A percentile compares a stretch with the other conserved stretches of the same genome.
Conservation (phyloP, 2,113 vertebrate genomes). For the Neodon shergylaensis region DNA sequence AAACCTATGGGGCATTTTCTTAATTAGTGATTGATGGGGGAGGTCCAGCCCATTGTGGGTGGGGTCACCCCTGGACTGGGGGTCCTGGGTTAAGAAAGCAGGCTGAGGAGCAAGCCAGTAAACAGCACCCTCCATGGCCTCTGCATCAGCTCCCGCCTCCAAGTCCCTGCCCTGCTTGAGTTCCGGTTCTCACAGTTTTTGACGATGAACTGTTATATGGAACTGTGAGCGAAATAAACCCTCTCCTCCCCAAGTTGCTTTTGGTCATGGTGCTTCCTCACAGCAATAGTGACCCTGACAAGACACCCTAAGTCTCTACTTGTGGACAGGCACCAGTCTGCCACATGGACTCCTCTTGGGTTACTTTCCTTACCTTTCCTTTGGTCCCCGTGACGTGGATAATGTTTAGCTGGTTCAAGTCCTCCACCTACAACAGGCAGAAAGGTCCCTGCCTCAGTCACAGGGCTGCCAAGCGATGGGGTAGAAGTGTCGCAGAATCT, state of each 20-base stretch:
- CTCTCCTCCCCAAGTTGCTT: not conserved
- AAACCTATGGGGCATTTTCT: not conserved
- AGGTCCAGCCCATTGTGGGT: not conserved
- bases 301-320: not conserved
- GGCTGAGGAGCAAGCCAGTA: not conserved
- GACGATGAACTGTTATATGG: not conserved
- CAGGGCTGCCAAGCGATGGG: not conserved
- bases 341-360: not conserved
- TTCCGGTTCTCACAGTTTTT: not conserved
- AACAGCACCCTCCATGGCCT: not conserved
- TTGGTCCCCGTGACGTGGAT: constrained; percentile 98
- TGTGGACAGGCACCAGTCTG: not conserved
- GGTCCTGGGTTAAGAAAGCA: not conserved
- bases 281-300: not conserved
- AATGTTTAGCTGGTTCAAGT: constrained; percentile 93
- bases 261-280: not conserved
- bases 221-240: not conserved
- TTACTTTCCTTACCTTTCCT: constrained; percentile 91
- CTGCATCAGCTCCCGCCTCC: not conserved
- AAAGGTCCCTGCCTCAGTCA: constrained; percentile 43
- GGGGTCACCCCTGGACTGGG: not conserved
- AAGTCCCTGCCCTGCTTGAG: not conserved
- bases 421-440: constrained; percentile 88
- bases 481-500: rapidly evolving
- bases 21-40: not conserved